Conservation (phyloP, 2,888 invertebrate species). For the Orthosia gracilis region DNA sequence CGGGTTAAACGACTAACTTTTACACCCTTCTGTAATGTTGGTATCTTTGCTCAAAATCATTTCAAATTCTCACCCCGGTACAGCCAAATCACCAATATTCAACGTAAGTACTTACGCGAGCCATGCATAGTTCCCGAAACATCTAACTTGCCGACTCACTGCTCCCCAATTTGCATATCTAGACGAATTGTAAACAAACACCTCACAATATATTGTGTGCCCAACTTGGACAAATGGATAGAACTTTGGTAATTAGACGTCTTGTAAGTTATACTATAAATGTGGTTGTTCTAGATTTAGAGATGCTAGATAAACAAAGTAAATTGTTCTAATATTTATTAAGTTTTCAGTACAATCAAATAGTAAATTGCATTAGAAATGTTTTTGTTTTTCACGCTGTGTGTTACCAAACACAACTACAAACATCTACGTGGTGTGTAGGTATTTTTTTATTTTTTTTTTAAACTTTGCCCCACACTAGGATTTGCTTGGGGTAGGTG, state of each 20-base stretch:
- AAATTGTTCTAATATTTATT: not conserved
- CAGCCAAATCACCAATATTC: constrained; percentile 26
- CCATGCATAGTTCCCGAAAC: constrained; percentile 53
- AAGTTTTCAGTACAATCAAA: not conserved
- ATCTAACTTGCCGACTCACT: constrained; percentile 61
- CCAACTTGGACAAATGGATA: constrained; percentile 34
- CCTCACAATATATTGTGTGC: constrained; percentile 39
- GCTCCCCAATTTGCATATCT: constrained; percentile 61
- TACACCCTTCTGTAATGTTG: not conserved
- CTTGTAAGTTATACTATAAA: constrained; percentile 8
- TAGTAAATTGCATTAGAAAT: not conserved
- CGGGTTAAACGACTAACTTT: too few relatives aligned
- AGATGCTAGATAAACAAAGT: not conserved
- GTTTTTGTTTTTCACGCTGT: not conserved
- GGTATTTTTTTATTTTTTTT: too few relatives aligned
- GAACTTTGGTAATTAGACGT: constrained; percentile 42
- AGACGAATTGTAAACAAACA: constrained; percentile 46
- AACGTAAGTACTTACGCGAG: constrained; percentile 14
- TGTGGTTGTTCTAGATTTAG: constrained; percentile 7
- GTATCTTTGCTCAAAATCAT: not conserved
- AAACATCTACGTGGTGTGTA: not conserved
- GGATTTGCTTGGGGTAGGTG: too few relatives aligned
- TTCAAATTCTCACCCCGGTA: not conserved
- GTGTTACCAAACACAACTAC: not conserved
- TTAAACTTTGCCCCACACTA: too few relatives aligned